Conservation (phyloP, 2,113 vertebrate genomes). For the Entelurus aequoreus region DNA sequence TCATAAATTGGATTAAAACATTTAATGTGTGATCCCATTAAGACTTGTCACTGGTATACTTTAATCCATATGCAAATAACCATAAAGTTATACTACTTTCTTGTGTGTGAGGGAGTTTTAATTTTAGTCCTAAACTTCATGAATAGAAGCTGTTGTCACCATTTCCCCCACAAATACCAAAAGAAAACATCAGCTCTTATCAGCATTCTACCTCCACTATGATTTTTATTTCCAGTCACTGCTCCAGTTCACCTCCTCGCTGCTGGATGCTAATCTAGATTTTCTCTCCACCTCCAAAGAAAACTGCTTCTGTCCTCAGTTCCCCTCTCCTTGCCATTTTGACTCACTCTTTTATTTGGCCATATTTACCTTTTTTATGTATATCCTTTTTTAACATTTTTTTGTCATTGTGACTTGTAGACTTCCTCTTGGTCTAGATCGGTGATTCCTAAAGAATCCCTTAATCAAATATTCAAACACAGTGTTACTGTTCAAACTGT, state of each 20-base stretch:
- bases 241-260: slow-evolving; percentile 10
- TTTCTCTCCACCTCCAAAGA: slow-evolving; percentile 5
- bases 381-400: too few relatives aligned
- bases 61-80: not conserved
- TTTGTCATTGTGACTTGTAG: slow-evolving; percentile 10
- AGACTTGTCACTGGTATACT: not conserved
- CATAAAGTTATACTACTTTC: not conserved
- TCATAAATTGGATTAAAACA: not conserved
- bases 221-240: slow-evolving; percentile 10
- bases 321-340: not conserved
- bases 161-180: slow-evolving; percentile 24
- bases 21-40: not conserved
- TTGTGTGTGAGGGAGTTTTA: not conserved
- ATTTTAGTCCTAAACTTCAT: not conserved
- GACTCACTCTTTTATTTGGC: not conserved
- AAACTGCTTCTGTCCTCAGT: not conserved
- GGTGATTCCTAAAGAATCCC: too few relatives aligned
- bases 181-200: slow-evolving; percentile 37
- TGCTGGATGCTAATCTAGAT: slow-evolving; percentile 1
- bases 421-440: not conserved
- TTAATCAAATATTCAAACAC: too few relatives aligned
- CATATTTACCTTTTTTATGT: not conserved
- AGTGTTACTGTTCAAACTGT: too few relatives aligned
- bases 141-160: not conserved
- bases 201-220: slow-evolving; percentile 30